Evolutionary conservation across 2,113 vertebrate species (phyloP), one percentile per base, ranked within the genome.

Genomic region (Mobula hypostoma): DNA sequence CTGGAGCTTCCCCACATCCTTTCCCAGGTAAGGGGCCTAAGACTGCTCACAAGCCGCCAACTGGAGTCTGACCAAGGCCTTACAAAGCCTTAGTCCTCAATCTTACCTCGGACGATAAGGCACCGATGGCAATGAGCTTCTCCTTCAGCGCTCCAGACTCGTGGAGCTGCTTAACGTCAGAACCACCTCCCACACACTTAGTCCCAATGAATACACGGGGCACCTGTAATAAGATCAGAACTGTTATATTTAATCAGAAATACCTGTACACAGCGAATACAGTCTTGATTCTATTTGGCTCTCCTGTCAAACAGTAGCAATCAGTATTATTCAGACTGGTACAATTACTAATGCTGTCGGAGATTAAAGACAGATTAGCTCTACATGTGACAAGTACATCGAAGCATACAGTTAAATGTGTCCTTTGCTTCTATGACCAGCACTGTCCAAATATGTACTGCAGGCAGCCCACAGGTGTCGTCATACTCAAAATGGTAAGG

Each of bases 121-220:
- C 98, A 77, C 97, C 96, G 0, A 98, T 97, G 12, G 95, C 94
- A 94, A 95, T 94, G 94, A 98, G 95, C 94, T 95, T 95, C 0
- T 0, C 32, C 68, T 96, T 32, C 94, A 98, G 97, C 93, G 97
- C 94, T 0, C 97, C 96, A 0, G 58, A 95, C 19, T 83, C 11
- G 0, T 97, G 94, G 95, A 98, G 94, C 0, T 70, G 93, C 0
- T 58, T 15, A 15, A 98, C 96, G 0, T 98, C 97, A 5, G 80
- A 96, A 94, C 96, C 96, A 0, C 98, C 98, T 8, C 98, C 98
- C 0, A 98, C 95, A 74, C 97, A 98, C 0, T 96, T 83, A 94
- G 96, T 95, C 0, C 98, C 98, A 0, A 98, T 95, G 94, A 98
- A 98, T 94, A 99, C 96, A 0, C 97, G 96, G 0, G 98, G 98